A percentile compares a stretch with the other conserved stretches of the same genome.
Conservation (phyloP, 2,888 invertebrate genomes). For the Leuctra nigra region DNA sequence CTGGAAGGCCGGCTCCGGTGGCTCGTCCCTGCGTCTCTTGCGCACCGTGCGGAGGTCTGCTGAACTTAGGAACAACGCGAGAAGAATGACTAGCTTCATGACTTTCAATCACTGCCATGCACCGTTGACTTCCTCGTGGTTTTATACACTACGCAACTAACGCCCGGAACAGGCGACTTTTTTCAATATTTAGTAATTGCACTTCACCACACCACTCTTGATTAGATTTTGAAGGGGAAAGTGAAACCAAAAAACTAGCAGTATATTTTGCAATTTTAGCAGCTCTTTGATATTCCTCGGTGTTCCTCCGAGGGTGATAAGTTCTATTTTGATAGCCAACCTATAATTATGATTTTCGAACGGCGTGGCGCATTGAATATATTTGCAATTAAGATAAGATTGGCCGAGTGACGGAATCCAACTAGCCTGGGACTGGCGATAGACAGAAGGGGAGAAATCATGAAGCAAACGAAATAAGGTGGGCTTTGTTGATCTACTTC, state of each 20-base stretch:
- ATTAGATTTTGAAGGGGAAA: slow-evolving; percentile 17
- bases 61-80: not conserved
- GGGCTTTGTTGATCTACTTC: too few relatives aligned
- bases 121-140: slow-evolving; percentile 12
- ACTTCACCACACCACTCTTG: not conserved
- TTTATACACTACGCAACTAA: slow-evolving; percentile 13
- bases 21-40: not conserved
- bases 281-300: too few relatives aligned
- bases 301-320: too few relatives aligned
- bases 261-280: slow-evolving; percentile 12
- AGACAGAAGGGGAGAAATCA: too few relatives aligned
- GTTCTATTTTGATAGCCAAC: too few relatives aligned
- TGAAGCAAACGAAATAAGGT: too few relatives aligned
- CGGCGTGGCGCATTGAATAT: too few relatives aligned
- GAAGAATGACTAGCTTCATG: slow-evolving; percentile 9
- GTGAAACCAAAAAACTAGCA: slow-evolving; percentile 8
- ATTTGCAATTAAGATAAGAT: too few relatives aligned
- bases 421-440: too few relatives aligned
- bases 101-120: slow-evolving; percentile 4
- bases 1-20: slow-evolving; percentile 7
- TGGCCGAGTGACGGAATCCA: too few relatives aligned
- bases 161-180: slow-evolving; percentile 6
- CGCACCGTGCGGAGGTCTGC: not conserved
- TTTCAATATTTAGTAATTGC: slow-evolving; percentile 16
- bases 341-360: too few relatives aligned